Conservation (phyloP, 2,797 vertebrate species). For the Spinibarbus caldwelli region DNA sequence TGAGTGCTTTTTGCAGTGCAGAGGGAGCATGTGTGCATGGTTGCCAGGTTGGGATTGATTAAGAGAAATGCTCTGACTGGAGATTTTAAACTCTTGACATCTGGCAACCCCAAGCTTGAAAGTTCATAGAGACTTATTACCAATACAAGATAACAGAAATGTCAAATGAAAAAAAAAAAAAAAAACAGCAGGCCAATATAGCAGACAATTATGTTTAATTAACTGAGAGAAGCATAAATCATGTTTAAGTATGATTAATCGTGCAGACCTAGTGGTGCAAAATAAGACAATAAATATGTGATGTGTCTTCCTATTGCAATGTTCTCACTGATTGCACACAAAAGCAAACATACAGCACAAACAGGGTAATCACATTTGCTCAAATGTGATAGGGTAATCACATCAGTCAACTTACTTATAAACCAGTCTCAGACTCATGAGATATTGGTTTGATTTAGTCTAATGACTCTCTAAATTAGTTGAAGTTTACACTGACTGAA, state of each 20-base stretch:
- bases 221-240: not conserved
- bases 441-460: not conserved
- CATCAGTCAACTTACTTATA: no score
- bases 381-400: no score
- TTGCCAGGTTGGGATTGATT: not conserved
- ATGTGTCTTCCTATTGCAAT: no score
- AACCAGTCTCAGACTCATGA: not conserved
- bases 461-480: not conserved
- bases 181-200: not conserved
- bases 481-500: not conserved
- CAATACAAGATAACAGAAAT: not conserved
- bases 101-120: not conserved
- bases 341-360: not conserved
- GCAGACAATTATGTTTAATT: not conserved
- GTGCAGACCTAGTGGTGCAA: not conserved
- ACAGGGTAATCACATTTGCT: not conserved
- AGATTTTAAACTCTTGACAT: not conserved
- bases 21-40: slow-evolving; percentile 52
- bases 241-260: not conserved
- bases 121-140: not conserved
- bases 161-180: not conserved
- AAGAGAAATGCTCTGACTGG: not conserved
- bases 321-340: not conserved
- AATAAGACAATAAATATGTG: not conserved
- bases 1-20: not conserved